Percentiles rank a stretch among this genome's conserved stretches.
Conservation (phyloP, 2,888 invertebrate genomes). For the Cheilosia soror region DNA sequence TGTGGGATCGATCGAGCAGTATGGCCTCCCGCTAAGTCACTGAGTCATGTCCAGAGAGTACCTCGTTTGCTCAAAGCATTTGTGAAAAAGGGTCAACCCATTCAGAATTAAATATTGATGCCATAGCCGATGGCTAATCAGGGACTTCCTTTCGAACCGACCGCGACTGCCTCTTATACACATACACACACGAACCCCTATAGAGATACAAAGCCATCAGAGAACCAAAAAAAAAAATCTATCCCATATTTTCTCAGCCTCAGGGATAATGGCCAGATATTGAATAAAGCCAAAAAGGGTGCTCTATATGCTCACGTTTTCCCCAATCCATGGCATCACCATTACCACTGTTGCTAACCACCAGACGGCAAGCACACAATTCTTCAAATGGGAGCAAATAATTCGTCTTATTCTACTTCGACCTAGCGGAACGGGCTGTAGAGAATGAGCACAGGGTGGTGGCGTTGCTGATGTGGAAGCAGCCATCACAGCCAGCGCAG, state of each 20-base stretch:
- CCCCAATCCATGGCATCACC: slow-evolving; percentile 12
- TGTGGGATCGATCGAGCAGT: slow-evolving; percentile 7
- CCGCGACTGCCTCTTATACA: slow-evolving; percentile 32
- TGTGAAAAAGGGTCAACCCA: slow-evolving; percentile 74
- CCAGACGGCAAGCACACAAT: slow-evolving; percentile 50
- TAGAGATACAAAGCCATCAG: slow-evolving; percentile 15
- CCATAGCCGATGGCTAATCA: slow-evolving; percentile 72
- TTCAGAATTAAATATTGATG: slow-evolving; percentile 74
- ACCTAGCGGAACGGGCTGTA: slow-evolving; percentile 21
- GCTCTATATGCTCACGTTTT: slow-evolving; percentile 41
- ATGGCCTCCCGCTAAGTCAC: slow-evolving; percentile 29
- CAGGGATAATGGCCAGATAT: slow-evolving; percentile 68
- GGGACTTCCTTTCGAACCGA: slow-evolving; percentile 60
- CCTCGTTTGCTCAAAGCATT: slow-evolving; percentile 68
- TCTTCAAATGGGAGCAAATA: slow-evolving; percentile 66
- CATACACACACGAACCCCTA: slow-evolving; percentile 17
- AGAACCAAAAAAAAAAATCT: slow-evolving; percentile 49
- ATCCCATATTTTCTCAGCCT: slow-evolving; percentile 69
- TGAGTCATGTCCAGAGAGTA: slow-evolving; percentile 21
- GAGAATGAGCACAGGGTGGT: slow-evolving; percentile 6
- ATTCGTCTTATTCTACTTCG: slow-evolving; percentile 60
- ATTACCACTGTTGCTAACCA: slow-evolving; percentile 41
- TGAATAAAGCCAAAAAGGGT: slow-evolving; percentile 68
- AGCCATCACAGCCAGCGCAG: not conserved
- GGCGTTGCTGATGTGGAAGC: not conserved